Evolutionary conservation across 1,140 invertebrate species (phyloP), one percentile per base, ranked within the genome.

Genomic region (Paraescarpia echinospica): DNA sequence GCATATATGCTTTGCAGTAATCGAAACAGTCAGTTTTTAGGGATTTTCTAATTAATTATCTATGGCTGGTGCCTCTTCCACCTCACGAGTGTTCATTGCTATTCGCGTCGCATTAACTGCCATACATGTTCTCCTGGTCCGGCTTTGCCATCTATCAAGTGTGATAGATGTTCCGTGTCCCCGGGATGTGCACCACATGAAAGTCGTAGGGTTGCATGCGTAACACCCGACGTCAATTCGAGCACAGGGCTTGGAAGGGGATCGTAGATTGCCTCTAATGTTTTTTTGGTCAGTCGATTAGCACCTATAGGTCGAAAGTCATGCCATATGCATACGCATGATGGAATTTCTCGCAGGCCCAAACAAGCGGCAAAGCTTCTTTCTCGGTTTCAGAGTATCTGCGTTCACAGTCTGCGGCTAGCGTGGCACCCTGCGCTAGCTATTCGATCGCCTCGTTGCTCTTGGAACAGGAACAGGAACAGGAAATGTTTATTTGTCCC

Each of bases 321-420:
- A 93, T 94, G 33, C 96, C 96, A 91, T 96, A 95, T 33, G 95
- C 93, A 41, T 94, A 97, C n/a, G 94, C 93, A 89, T 95, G n/a
- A n/a, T n/a, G 93, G 93, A 96, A 96, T 77, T 96, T 95, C 93
- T 96, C 94, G 59, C 96, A 94, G 14, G 95, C 95, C 94, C 94
- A 96, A 2, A 96, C 94, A 6, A 96, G 92, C 22, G 95, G 96
- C 41, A 96, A 92, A 35, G 93, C 94, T 94, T 96, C 96, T 92
- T 94, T 95, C 93, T 97, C 96, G 33, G 95, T 96, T 22, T 95
- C 95, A 0, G 94, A 95, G 93, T 96, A 96, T 51, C 93, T 93
- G n/a, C 91, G 89, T 92, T 95, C 94, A 35, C 33, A 51, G 8
- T 89, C n/a, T 33, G 34, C n/a, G n/a, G n/a, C n/a, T n/a, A n/a